Percentiles rank a stretch among this genome's conserved stretches.
phyloP scores from a whole-genome alignment of 1,140 invertebrate species.

The Eriosoma lanigerum region DNA sequence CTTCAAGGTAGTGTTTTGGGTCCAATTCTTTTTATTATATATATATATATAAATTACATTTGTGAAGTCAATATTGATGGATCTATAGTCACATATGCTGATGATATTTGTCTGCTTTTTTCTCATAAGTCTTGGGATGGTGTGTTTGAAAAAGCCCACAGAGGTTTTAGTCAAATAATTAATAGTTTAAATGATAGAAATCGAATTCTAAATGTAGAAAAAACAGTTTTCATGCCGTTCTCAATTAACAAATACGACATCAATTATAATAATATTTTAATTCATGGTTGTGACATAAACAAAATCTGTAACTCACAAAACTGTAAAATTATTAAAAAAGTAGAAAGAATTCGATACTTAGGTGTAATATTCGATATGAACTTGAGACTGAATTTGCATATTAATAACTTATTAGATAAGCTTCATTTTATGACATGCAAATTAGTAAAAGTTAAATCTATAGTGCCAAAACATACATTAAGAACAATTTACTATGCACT shows the following conservation, averaged over 20 bases:
- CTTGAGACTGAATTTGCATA: too few species aligned
- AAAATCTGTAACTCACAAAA: background rate
- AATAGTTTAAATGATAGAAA: slow-evolving; percentile 4
- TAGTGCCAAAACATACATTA: too few species aligned
- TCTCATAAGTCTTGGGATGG: background rate
- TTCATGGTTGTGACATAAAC: background rate
- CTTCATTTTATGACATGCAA: too few species aligned
- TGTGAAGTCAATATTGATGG: background rate
- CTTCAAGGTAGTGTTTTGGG: slow-evolving; percentile 2
- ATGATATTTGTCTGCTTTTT: too few species aligned
- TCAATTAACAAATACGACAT: background rate
- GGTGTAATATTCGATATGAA: too few species aligned
- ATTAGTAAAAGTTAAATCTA: too few species aligned
- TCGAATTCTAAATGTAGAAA: background rate
- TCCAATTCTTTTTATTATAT: background rate
- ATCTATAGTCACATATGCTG: slow-evolving; percentile 1
- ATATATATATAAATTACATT: background rate
- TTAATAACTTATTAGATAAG: too few species aligned
- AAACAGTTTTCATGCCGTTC: background rate
- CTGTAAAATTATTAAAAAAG: background rate
- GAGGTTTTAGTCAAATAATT: background rate
- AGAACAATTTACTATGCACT: too few species aligned
- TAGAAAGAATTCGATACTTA: too few species aligned
- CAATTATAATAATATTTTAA: background rate
- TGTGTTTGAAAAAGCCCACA: background rate